Conservation (phyloP, 2,888 invertebrate genomes). For the Scrobipalpa costella region DNA sequence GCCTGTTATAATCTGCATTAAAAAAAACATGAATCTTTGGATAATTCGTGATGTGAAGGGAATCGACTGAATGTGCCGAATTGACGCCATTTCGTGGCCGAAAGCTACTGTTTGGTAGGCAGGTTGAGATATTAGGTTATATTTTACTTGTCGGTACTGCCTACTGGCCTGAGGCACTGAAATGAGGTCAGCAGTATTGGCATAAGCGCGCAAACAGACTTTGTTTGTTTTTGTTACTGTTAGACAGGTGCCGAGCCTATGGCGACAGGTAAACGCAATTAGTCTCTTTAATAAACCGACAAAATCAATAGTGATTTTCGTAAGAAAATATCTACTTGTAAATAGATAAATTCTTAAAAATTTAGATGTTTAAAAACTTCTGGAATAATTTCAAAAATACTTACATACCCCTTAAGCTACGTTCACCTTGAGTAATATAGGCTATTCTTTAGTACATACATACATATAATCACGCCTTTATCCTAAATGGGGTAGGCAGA, state of each 20-base stretch:
- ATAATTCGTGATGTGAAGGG: too few relatives aligned
- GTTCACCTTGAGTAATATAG: too few relatives aligned
- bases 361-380: too few relatives aligned
- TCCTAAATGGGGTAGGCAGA: too few relatives aligned
- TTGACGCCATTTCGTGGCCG: conserved; percentile 36
- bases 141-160: conserved; percentile 35
- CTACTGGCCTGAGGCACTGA: conserved; percentile 51
- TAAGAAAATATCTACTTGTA: background rate
- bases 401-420: too few relatives aligned
- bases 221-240: conserved; percentile 59
- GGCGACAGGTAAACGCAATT: conserved; percentile 20
- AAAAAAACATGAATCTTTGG: too few relatives aligned
- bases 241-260: conserved; percentile 22
- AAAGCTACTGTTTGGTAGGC: conserved; percentile 47
- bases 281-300: conserved; percentile 31
- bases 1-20: too few relatives aligned
- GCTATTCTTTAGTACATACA: too few relatives aligned
- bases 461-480: too few relatives aligned
- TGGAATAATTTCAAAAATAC: too few relatives aligned
- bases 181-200: conserved; percentile 66
- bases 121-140: conserved; percentile 29
- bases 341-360: background rate
- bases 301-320: background rate
- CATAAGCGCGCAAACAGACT: conserved; percentile 59
- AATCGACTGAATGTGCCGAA: too few relatives aligned